Percentiles rank a stretch among this genome's conserved stretches.
Conservation (phyloP, 2,888 invertebrate species). For the Oeneis ivallda region DNA sequence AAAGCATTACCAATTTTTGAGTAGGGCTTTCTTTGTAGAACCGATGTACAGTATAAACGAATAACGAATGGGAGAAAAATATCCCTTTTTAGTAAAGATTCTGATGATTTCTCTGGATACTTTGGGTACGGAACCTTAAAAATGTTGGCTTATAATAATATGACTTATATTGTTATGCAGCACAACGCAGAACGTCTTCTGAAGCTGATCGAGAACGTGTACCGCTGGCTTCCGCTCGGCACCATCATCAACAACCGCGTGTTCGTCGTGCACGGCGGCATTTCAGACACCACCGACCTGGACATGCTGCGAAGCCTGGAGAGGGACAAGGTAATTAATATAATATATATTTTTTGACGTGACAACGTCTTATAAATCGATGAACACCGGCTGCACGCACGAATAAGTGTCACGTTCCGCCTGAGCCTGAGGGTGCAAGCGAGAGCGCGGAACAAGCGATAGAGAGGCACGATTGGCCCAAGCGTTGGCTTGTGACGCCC, state of each 20-base stretch:
- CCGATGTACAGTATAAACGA: neutral
- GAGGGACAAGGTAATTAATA: conserved; percentile 87
- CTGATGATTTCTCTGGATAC: too few species aligned
- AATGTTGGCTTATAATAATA: too few species aligned
- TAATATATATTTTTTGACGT: neutral
- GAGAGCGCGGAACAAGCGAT: too few species aligned
- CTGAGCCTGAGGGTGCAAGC: too few species aligned
- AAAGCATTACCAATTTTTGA: neutral
- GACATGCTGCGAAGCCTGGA: conserved; percentile 90
- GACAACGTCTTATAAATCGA: too few species aligned
- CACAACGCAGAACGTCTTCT: conserved; percentile 89
- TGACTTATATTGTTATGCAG: conserved; percentile 75
- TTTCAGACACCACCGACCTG: conserved; percentile 93
- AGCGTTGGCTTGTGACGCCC: too few species aligned
- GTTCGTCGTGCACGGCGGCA: conserved; percentile 95
- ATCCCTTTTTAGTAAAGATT: too few species aligned
- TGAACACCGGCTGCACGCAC: too few species aligned
- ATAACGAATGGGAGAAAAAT: neutral
- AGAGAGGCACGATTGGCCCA: too few species aligned
- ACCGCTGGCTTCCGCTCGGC: conserved; percentile 95
- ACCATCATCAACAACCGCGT: conserved; percentile 95
- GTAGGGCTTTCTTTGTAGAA: neutral
- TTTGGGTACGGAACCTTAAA: too few species aligned
- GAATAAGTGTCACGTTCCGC: too few species aligned
- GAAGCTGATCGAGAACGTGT: conserved; percentile 92